Evolutionary conservation across 2,113 vertebrate genomes (phyloP).

Genomic region (human (Homo sapiens)): GRCh38 chr13:112070001-112070500

Average conservation of each 20-base stretch:
- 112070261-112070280: background rate
- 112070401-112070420: conserved; percentile 70
- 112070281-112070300: background rate
- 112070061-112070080: conserved; percentile 34
- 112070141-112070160: background rate
- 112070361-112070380: conserved; percentile 65
- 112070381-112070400: conserved; percentile 64
- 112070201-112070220: conserved; percentile 1
- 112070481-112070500: conserved; percentile 66
- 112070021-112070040: background rate
- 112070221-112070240: background rate
- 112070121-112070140: conserved; percentile 14
- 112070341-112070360: conserved; percentile 71
- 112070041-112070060: background rate
- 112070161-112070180: background rate
- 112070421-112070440: conserved; percentile 82
- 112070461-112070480: conserved; percentile 65
- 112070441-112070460: conserved; percentile 67
- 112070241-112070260: too few species aligned
- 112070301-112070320: conserved; percentile 36
- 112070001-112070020: background rate
- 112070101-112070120: conserved; percentile 32
- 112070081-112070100: conserved; percentile 45
- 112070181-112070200: background rate
- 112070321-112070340: conserved; percentile 28